phyloP scores from a whole-genome alignment of 2,888 invertebrate genomes.

The Penaeus monodon region DNA sequence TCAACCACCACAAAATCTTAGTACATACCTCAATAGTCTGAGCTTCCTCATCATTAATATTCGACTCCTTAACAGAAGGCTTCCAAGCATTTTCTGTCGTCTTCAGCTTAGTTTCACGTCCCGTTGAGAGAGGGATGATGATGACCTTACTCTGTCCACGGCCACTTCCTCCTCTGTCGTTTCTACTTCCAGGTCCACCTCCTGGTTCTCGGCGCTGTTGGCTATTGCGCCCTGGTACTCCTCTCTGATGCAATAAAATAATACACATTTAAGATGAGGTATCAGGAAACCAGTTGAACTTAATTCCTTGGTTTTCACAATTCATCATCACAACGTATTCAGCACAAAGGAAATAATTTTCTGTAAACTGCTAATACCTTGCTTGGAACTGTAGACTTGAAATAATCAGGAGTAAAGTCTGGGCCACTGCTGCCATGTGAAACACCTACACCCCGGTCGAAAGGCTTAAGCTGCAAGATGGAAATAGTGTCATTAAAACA shows the following conservation, averaged over 20 bases:
- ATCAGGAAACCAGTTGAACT: too few relatives aligned
- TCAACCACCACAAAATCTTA: too few relatives aligned
- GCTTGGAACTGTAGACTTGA: conserved; percentile 46
- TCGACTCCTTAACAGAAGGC: conserved; percentile 44
- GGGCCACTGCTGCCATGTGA: conserved; percentile 44
- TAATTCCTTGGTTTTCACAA: too few relatives aligned
- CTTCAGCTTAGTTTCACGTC: conserved; percentile 70
- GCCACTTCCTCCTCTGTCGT: conserved; percentile 61
- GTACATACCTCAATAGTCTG: too few relatives aligned
- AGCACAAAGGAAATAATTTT: too few relatives aligned
- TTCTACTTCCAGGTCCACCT: conserved; percentile 29
- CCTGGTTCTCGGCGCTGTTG: conserved; percentile 44
- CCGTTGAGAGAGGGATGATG: conserved; percentile 71
- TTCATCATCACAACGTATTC: too few relatives aligned
- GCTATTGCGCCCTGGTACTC: conserved; percentile 39
- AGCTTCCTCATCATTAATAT: conserved; percentile 67
- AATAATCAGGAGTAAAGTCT: conserved; percentile 54
- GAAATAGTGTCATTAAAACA: too few relatives aligned
- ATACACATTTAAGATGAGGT: too few relatives aligned
- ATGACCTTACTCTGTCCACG: conserved; percentile 37
- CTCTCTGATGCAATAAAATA: conserved; percentile 25
- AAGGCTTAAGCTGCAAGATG: too few relatives aligned
- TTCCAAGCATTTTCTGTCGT: too few relatives aligned
- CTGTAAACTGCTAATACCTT: conserved; percentile 22
- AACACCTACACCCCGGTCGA: too few relatives aligned